Conservation (phyloP, 2,113 vertebrate genomes). For the Sciurus niger region DNA sequence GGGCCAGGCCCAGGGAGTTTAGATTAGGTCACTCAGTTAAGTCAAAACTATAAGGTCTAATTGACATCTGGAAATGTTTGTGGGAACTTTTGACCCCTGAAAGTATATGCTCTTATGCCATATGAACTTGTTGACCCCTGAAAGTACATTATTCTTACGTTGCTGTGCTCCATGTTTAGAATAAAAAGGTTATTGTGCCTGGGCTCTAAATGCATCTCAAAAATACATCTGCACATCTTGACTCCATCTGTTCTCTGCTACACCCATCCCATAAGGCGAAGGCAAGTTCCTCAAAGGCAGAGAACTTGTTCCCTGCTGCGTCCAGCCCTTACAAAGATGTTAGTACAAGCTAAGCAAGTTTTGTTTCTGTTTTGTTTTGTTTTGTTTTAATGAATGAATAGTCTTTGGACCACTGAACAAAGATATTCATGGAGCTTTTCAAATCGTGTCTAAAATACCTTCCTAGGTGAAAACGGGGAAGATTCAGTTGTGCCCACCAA, state of each 20-base stretch:
- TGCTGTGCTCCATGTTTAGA: neutral
- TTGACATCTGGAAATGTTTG: conserved; percentile 72
- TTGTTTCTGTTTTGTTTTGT: neutral
- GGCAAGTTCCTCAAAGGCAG: neutral
- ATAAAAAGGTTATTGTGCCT: conserved; percentile 58
- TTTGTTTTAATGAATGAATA: neutral
- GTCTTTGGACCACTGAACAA: neutral
- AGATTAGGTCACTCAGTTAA: neutral
- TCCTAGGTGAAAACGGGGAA: neutral
- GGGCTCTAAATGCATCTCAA: conserved; percentile 31
- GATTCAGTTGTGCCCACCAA: neutral
- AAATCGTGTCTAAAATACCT: neutral
- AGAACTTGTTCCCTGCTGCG: neutral
- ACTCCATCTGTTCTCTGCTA: conserved; percentile 52
- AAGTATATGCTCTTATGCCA: conserved; percentile 57
- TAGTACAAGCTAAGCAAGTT: neutral
- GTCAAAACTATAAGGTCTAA: conserved; percentile 42
- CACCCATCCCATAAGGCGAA: neutral
- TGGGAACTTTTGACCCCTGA: conserved; percentile 58
- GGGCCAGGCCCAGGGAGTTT: neutral
- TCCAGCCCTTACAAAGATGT: neutral
- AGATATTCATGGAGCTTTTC: neutral
- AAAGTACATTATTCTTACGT: conserved; percentile 48
- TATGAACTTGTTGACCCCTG: conserved; percentile 57
- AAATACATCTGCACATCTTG: conserved; percentile 56